These are phyloP conservation scores for Rhinolophus ferrumequinum DNA, from an alignment of 2,113 vertebrate species.

Conservation along the genomic window DNA sequence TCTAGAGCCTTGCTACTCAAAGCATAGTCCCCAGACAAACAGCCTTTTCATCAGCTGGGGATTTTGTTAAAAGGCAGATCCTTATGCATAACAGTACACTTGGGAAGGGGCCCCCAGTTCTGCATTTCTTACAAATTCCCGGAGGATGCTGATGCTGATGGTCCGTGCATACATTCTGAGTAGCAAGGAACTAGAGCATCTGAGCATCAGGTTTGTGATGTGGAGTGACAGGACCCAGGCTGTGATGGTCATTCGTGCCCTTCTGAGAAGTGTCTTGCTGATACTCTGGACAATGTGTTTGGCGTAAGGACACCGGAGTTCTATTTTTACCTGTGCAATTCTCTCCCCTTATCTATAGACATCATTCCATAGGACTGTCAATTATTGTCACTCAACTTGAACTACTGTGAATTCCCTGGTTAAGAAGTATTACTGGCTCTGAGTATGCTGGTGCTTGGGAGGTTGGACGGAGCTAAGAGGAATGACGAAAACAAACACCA, in stretches of 20 bases:
- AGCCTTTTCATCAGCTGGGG: background rate
- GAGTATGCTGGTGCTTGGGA: background rate
- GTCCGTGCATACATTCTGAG: background rate
- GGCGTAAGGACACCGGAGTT: background rate
- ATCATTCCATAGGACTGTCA: background rate
- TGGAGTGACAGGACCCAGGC: background rate
- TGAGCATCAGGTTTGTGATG: background rate
- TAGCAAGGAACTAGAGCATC: background rate
- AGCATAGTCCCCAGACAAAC: background rate
- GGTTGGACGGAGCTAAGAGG: background rate
- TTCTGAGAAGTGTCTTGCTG: background rate
- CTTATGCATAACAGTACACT: background rate
- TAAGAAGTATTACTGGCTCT: background rate
- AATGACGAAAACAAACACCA: constrained; percentile 42
- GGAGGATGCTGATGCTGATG: background rate
- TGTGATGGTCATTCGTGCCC: background rate
- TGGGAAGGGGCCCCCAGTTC: background rate
- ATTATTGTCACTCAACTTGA: background rate
- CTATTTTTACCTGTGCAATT: background rate
- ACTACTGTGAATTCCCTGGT: constrained; percentile 1
- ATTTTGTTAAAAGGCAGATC: background rate
- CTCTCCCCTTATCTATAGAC: background rate
- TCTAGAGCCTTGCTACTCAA: background rate
- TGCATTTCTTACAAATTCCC: background rate
- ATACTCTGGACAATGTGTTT: background rate